A percentile compares a stretch with the other conserved stretches of the same genome.
phyloP scores from a whole-genome alignment of 2,113 vertebrate genomes.

The Polypterus senegalus region DNA sequence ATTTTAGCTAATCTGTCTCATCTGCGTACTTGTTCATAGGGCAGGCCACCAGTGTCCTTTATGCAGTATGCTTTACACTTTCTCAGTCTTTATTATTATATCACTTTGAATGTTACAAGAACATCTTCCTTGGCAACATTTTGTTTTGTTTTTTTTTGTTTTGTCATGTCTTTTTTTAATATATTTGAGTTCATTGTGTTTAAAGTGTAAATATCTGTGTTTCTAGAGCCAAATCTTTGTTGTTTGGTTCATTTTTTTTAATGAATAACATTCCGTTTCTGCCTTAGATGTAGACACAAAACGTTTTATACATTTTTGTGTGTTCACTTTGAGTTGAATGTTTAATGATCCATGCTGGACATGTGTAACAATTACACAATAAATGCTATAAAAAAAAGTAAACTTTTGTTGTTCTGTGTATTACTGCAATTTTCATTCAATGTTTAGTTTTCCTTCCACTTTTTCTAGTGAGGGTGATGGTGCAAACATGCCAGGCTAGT shows the following conservation, averaged over 20 bases:
- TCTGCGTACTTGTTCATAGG: no score
- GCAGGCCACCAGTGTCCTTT: no score
- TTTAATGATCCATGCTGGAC: slow-evolving; percentile 64
- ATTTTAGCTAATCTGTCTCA: no score
- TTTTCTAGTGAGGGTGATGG: no score
- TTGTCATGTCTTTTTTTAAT: slow-evolving; percentile 21
- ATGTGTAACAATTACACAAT: slow-evolving; percentile 45
- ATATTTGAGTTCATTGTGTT: slow-evolving; percentile 7
- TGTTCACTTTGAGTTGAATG: slow-evolving; percentile 53
- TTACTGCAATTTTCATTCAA: no score
- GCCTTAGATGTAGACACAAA: slow-evolving; percentile 35
- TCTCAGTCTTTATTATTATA: no score
- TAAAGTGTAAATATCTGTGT: slow-evolving; percentile 18
- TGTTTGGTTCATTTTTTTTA: slow-evolving; percentile 27
- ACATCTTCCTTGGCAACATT: background rate
- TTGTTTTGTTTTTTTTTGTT: slow-evolving; percentile 28
- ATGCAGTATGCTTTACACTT: no score
- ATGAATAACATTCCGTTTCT: slow-evolving; percentile 55
- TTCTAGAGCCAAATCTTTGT: slow-evolving; percentile 7
- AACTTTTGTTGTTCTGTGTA: background rate
- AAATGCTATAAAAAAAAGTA: slow-evolving; percentile 33
- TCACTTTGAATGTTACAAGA: no score
- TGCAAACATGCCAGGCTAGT: no score
- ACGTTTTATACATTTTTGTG: slow-evolving; percentile 55
- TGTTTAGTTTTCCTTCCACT: no score